Percentiles rank a stretch among this genome's conserved stretches.
These are phyloP conservation scores for Rhopalosiphum nymphaeae DNA, from an alignment of 2,888 invertebrate species.

Conservation along the genomic window DNA sequence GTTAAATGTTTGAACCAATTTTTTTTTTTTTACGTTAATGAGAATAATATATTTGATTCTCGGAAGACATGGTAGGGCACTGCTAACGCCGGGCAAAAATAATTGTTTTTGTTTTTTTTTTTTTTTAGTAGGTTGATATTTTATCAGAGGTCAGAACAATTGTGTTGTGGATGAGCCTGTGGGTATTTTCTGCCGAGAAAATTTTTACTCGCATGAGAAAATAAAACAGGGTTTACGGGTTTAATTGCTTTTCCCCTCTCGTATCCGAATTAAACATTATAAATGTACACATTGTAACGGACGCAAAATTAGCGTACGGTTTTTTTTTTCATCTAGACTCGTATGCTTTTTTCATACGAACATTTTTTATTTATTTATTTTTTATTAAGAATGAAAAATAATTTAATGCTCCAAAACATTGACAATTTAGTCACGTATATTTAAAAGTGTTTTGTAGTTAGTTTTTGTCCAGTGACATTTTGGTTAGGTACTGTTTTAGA, in stretches of 20 bases:
- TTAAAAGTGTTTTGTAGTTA: constrained; percentile 16
- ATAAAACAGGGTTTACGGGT: constrained; percentile 58
- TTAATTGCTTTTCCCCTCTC: constrained; percentile 59
- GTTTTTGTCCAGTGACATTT: background rate
- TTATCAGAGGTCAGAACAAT: constrained; percentile 53
- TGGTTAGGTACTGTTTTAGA: background rate
- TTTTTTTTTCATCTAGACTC: constrained; percentile 22
- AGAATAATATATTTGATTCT: constrained; percentile 25
- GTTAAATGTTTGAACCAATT: background rate
- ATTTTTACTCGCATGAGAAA: constrained; percentile 56
- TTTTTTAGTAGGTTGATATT: constrained; percentile 13
- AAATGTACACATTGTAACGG: constrained; percentile 53
- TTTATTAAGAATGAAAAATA: constrained; percentile 50
- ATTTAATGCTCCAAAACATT: constrained; percentile 45
- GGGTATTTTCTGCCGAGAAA: constrained; percentile 45
- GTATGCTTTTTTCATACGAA: constrained; percentile 28
- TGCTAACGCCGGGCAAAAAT: background rate
- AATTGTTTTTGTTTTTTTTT: constrained; percentile 27
- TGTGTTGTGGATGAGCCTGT: constrained; percentile 21
- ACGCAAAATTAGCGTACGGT: constrained; percentile 60
- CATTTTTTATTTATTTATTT: constrained; percentile 39
- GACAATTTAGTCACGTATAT: constrained; percentile 59
- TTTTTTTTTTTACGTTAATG: background rate
- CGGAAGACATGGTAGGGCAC: background rate
- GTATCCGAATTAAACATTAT: constrained; percentile 63